Percentiles rank a stretch among this genome's conserved stretches.
phyloP scores from a whole-genome alignment of 2,797 vertebrate genomes.

The Argyrosomus regius region DNA sequence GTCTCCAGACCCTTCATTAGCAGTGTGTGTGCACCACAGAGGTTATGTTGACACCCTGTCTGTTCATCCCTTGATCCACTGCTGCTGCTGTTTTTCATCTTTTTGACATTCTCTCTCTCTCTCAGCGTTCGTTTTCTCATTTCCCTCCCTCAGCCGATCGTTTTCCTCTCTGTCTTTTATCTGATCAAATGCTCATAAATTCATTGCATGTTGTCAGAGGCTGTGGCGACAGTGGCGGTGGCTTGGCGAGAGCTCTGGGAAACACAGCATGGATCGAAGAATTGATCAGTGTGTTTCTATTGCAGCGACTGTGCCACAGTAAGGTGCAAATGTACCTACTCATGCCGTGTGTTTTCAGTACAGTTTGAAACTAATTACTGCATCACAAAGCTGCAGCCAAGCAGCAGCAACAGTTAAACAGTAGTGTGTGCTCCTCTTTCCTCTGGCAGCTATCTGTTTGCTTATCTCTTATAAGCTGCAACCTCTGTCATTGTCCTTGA shows the following conservation, averaged over 20 bases:
- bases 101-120: constrained; percentile 41
- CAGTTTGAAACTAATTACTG: constrained; percentile 51
- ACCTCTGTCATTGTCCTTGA: constrained; percentile 54
- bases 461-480: constrained; percentile 4
- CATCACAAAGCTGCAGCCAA: constrained; percentile 20
- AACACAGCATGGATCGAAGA: constrained; percentile 25
- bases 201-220: constrained; percentile 49
- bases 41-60: constrained; percentile 55
- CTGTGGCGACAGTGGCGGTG: constrained; percentile 4
- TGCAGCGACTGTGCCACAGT: constrained; percentile 39
- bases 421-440: not conserved
- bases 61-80: constrained; percentile 50
- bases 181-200: constrained; percentile 65
- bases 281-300: constrained; percentile 59
- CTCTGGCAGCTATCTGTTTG: constrained; percentile 29
- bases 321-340: constrained; percentile 36
- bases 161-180: constrained; percentile 45
- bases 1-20: constrained; percentile 47
- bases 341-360: constrained; percentile 55
- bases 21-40: constrained; percentile 39
- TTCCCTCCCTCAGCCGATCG: constrained; percentile 40
- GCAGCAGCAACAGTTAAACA: constrained; percentile 1
- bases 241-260: constrained; percentile 20
- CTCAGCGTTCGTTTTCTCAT: constrained; percentile 46
- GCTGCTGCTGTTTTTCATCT: constrained; percentile 57